Conservation (phyloP, 2,888 invertebrate genomes). For the Yponomeuta cagnagella region DNA sequence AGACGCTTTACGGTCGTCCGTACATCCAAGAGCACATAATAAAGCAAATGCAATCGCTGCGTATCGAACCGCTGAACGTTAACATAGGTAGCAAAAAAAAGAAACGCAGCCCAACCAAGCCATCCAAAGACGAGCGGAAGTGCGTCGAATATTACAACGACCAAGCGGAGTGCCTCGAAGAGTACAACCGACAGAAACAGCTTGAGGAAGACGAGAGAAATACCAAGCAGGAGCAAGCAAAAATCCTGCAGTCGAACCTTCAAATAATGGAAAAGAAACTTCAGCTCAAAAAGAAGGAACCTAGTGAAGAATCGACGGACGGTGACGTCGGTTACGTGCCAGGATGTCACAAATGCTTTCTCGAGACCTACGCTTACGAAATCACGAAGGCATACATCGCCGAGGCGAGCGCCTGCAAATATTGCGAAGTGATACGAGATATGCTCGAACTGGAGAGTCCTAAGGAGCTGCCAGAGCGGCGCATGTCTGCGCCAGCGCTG, state of each 20-base stretch:
- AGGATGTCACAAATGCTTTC: conserved; percentile 69
- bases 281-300: conserved; percentile 44
- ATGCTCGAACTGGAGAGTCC: conserved; percentile 65
- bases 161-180: conserved; percentile 77
- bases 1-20: conserved; percentile 45
- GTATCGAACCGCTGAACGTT: conserved; percentile 63
- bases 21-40: conserved; percentile 69
- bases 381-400: conserved; percentile 65
- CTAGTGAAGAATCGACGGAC: conserved; percentile 66
- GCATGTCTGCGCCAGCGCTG: conserved; percentile 76
- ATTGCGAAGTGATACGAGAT: conserved; percentile 67
- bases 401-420: conserved; percentile 61
- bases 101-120: conserved; percentile 49
- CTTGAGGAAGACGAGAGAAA: conserved; percentile 55
- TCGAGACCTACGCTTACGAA: conserved; percentile 67
- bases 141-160: conserved; percentile 79
- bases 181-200: conserved; percentile 55
- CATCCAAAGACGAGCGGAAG: conserved; percentile 53
- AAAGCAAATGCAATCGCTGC: conserved; percentile 67
- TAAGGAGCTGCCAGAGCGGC: conserved; percentile 55
- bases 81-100: conserved; percentile 48
- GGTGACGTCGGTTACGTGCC: conserved; percentile 51
- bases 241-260: conserved; percentile 48
- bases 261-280: conserved; percentile 52
- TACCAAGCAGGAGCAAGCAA: conserved; percentile 55